phyloP scores from a whole-genome alignment of 2,113 vertebrate species.

The Malurus elegans region DNA sequence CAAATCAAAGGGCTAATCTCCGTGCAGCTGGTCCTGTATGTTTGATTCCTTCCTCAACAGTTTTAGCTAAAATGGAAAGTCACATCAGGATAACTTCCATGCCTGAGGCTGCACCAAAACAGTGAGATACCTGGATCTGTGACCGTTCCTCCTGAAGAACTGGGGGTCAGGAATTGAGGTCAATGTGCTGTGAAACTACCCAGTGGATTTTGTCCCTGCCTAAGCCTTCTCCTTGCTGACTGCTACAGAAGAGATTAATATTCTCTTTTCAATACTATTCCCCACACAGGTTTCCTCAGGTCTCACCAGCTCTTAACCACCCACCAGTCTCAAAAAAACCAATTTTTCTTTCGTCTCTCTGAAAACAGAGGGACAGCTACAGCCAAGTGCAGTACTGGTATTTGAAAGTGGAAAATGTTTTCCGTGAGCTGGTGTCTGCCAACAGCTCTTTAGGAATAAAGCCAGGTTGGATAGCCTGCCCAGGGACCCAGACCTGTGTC shows the following conservation, averaged over 20 bases:
- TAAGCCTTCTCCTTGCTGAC: neutral
- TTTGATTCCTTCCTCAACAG: neutral
- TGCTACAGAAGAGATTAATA: neutral
- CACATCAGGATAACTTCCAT: neutral
- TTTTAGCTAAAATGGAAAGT: neutral
- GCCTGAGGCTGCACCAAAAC: neutral
- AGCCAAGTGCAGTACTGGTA: fast-evolving
- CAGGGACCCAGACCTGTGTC: fast-evolving
- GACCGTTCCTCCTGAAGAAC: neutral
- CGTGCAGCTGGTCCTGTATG: neutral
- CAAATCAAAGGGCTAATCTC: constrained; percentile 22
- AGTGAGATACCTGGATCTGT: fast-evolving
- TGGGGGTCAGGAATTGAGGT: fast-evolving
- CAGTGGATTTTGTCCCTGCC: neutral
- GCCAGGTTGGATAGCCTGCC: neutral
- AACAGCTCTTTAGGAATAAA: neutral
- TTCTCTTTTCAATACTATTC: neutral
- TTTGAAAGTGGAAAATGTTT: fast-evolving
- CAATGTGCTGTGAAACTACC: neutral
- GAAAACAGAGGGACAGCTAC: neutral
- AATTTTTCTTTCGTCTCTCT: neutral
- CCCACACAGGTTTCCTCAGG: fast-evolving
- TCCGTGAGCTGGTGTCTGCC: neutral
- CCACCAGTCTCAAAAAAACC: neutral
- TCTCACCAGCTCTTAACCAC: neutral